A percentile compares a stretch with the other conserved stretches of the same genome.
Evolutionary conservation across 2,113 vertebrate genomes (phyloP).

Genomic region (Scomber japonicus): DNA sequence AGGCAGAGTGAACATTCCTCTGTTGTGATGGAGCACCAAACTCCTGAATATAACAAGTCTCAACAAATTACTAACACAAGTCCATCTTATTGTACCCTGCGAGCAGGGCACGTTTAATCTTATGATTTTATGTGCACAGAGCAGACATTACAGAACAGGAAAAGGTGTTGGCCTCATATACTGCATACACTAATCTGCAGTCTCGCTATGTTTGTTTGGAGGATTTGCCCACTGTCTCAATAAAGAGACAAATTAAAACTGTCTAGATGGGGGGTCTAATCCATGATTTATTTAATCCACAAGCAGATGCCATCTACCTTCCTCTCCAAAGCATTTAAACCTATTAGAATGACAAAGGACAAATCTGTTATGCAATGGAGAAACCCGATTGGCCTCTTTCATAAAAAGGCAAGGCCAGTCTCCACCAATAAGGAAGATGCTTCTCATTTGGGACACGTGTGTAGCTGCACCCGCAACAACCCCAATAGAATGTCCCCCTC

Average conservation of each 20-base stretch:
- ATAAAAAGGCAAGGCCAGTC: slow-evolving; percentile 55
- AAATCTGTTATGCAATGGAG: slow-evolving; percentile 67
- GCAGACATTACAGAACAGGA: slow-evolving; percentile 14
- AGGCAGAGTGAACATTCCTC: slow-evolving; percentile 53
- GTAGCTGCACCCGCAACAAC: slow-evolving; percentile 29
- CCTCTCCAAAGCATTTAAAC: slow-evolving; percentile 29
- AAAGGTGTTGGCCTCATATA: not conserved
- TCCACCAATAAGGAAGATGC: slow-evolving; percentile 69
- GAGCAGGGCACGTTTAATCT: slow-evolving; percentile 16
- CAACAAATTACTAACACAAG: slow-evolving; percentile 44
- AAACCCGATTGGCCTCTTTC: slow-evolving; percentile 65
- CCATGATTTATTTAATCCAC: slow-evolving; percentile 40
- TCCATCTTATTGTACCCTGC: not conserved
- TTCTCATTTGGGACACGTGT: slow-evolving; percentile 65
- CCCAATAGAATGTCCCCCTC: slow-evolving; percentile 48
- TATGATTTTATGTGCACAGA: slow-evolving; percentile 22
- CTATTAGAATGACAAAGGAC: slow-evolving; percentile 73
- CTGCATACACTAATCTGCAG: not conserved
- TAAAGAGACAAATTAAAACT: slow-evolving; percentile 38
- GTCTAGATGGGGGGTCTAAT: slow-evolving; percentile 46
- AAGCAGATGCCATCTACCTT: slow-evolving; percentile 66
- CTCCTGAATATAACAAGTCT: slow-evolving; percentile 38
- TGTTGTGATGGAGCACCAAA: slow-evolving; percentile 44
- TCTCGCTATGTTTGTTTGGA: slow-evolving; percentile 7
- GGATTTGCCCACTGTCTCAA: slow-evolving; percentile 22